Conservation (phyloP, 2,797 vertebrate genomes). For the Amniataba percoides region DNA sequence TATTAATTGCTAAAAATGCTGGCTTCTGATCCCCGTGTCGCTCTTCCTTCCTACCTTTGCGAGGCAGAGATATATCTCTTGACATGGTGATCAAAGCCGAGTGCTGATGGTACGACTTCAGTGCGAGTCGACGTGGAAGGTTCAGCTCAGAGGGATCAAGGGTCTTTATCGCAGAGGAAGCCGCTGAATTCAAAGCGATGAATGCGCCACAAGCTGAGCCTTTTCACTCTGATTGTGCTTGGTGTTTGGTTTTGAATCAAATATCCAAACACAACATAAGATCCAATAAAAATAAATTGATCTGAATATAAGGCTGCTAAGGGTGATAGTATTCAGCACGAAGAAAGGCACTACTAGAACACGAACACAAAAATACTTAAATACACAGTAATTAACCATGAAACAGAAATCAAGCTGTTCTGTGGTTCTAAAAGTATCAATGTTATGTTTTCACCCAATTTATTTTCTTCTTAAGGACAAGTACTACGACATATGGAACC, state of each 20-base stretch:
- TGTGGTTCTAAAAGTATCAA: not conserved
- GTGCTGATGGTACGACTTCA: slow-evolving; percentile 53
- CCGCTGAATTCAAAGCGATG: slow-evolving; percentile 54
- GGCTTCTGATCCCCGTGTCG: slow-evolving; percentile 32
- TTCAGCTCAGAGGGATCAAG: slow-evolving; percentile 63
- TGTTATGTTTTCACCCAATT: not conserved
- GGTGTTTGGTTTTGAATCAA: slow-evolving; percentile 64
- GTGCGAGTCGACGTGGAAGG: slow-evolving; percentile 37
- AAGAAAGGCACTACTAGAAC: slow-evolving; percentile 9
- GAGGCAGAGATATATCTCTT: slow-evolving; percentile 47
- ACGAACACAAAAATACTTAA: slow-evolving; percentile 2
- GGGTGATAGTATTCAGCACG: slow-evolving; percentile 41
- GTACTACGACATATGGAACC: not conserved
- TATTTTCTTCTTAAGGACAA: not conserved
- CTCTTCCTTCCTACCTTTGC: slow-evolving; percentile 37
- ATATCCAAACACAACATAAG: slow-evolving; percentile 69
- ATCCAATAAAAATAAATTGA: slow-evolving; percentile 70
- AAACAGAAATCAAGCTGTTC: not conserved
- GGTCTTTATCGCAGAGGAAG: slow-evolving; percentile 54
- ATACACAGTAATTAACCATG: not conserved
- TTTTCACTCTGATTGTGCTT: slow-evolving; percentile 37
- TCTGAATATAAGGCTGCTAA: slow-evolving; percentile 44
- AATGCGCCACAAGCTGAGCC: slow-evolving; percentile 9
- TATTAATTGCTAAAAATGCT: slow-evolving; percentile 70
- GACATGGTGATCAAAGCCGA: slow-evolving; percentile 68